Percentiles rank a stretch among this genome's conserved stretches.
phyloP scores from a whole-genome alignment of 1,140 invertebrate genomes.

The Yoshiicerus persimilis region DNA sequence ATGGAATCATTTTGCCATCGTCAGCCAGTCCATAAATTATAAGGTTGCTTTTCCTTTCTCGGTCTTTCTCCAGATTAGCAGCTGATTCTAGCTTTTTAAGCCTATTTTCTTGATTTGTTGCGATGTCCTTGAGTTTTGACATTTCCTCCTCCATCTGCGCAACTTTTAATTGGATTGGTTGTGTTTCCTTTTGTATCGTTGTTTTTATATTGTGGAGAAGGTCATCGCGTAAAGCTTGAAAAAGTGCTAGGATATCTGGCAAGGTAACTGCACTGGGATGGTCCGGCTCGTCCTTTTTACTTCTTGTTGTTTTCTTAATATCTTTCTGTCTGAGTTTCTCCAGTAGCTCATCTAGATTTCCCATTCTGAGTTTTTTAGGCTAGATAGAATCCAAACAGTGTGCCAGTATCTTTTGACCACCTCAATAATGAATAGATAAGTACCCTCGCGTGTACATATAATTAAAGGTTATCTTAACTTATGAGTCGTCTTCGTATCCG shows the following conservation, averaged over 20 bases:
- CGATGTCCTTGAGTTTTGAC: neutral
- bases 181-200: neutral
- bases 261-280: neutral
- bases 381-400: neutral
- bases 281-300: neutral
- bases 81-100: neutral
- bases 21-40: neutral
- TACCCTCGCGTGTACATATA: neutral
- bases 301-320: neutral
- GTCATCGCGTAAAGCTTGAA: neutral
- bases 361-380: neutral
- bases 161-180: no score
- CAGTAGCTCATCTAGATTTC: neutral
- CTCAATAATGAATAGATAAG: neutral
- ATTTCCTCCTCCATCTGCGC: neutral
- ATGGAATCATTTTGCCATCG: neutral
- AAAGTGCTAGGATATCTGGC: neutral
- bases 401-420: neutral
- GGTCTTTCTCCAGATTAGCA: neutral
- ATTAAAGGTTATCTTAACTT: neutral
- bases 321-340: neutral
- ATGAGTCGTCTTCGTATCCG: no score
- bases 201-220: neutral
- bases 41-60: neutral
- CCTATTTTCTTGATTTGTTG: neutral